Evolutionary conservation across 1,140 invertebrate genomes (phyloP).

Genomic region (Branchinecta lindahli): DNA sequence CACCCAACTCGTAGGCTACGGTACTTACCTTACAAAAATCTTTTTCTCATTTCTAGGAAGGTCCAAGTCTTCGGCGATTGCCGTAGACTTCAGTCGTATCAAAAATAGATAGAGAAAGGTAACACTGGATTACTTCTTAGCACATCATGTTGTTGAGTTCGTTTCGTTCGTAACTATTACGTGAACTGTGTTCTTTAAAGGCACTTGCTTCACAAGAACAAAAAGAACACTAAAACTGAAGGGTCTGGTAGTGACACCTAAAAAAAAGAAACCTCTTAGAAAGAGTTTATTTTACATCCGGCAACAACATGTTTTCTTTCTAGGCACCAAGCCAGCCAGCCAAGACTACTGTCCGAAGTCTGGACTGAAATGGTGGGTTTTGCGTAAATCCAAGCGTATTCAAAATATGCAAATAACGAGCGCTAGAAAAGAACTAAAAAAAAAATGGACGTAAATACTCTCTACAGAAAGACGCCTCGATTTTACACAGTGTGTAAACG

Average conservation of each 20-base stretch:
- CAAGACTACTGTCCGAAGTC: no score
- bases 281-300: no score
- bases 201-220: constrained; percentile 4
- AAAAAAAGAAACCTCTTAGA: neutral
- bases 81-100: neutral
- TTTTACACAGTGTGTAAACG: no score
- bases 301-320: no score
- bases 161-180: neutral
- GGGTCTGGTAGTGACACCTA: neutral
- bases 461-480: no score
- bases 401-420: no score
- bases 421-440: no score
- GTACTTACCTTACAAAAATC: constrained; percentile 1
- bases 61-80: constrained; percentile 1
- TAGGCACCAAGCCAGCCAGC: no score
- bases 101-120: no score
- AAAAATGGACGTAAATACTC: no score
- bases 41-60: constrained; percentile 4
- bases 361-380: no score
- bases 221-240: neutral
- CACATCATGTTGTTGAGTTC: neutral
- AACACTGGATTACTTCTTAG: neutral
- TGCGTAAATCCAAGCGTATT: no score
- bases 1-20: neutral
- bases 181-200: neutral